Evolutionary conservation across 2,888 invertebrate genomes (phyloP).

Genomic region (Rhamphomyia laevipes): DNA sequence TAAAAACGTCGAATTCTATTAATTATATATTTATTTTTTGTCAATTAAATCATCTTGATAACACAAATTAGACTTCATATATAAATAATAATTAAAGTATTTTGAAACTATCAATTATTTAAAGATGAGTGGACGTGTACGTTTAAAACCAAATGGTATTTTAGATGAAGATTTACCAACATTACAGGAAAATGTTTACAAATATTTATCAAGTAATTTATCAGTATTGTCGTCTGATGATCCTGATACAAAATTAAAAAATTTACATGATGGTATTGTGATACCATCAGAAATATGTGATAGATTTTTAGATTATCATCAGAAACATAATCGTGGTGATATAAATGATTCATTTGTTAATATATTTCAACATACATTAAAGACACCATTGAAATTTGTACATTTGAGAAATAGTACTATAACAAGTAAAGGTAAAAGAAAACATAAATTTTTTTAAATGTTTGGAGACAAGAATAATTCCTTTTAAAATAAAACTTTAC

Average conservation of each 20-base stretch:
- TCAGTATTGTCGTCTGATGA: conserved; percentile 28
- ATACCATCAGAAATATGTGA: conserved; percentile 62
- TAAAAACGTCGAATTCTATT: too few relatives aligned
- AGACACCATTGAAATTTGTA: conserved; percentile 56
- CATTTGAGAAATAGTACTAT: conserved; percentile 59
- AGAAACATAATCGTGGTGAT: conserved; percentile 38
- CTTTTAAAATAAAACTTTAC: too few relatives aligned
- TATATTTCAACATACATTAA: conserved; percentile 54
- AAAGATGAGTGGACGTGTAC: conserved; percentile 36
- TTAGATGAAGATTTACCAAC: conserved; percentile 37
- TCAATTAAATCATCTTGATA: too few relatives aligned
- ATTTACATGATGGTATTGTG: conserved; percentile 45
- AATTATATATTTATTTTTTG: too few relatives aligned
- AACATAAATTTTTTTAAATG: too few relatives aligned
- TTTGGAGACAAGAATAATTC: too few relatives aligned
- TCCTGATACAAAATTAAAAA: conserved; percentile 25
- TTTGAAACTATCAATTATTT: too few relatives aligned
- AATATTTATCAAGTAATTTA: conserved; percentile 33
- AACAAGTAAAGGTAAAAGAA: conserved; percentile 48
- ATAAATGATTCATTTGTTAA: conserved; percentile 57
- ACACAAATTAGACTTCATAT: too few relatives aligned
- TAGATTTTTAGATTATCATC: conserved; percentile 37
- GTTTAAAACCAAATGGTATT: conserved; percentile 35
- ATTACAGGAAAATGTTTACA: conserved; percentile 34
- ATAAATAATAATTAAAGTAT: too few relatives aligned